Percentiles rank a stretch among this genome's conserved stretches.
Conservation (phyloP, 2,113 vertebrate genomes). For the Ascaphus truei region DNA sequence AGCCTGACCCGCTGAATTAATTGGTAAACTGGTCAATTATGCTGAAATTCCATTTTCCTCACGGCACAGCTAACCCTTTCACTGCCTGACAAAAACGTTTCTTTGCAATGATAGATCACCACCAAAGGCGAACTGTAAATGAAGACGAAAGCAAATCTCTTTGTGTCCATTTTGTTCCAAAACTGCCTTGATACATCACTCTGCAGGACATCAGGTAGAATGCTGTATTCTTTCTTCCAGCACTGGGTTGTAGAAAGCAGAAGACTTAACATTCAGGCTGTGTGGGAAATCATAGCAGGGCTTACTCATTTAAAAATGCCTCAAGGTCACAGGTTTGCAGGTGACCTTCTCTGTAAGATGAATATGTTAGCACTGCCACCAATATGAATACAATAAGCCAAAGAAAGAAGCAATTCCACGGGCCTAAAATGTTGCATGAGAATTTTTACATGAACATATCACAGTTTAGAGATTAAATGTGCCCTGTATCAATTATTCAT, state of each 20-base stretch:
- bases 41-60: too few relatives aligned
- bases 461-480: not conserved
- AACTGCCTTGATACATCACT: not conserved
- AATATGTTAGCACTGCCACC: not conserved
- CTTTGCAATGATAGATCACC: too few relatives aligned
- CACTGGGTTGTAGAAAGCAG: not conserved
- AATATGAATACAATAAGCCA: not conserved
- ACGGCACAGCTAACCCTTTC: too few relatives aligned
- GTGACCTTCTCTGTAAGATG: constrained; percentile 13
- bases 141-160: too few relatives aligned
- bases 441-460: not conserved
- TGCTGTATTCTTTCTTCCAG: not conserved
- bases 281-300: constrained; percentile 9
- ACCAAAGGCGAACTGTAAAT: too few relatives aligned
- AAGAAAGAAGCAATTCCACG: not conserved
- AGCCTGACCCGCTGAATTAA: too few relatives aligned
- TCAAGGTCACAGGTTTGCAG: constrained; percentile 20
- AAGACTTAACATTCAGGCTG: constrained; percentile 1
- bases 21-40: too few relatives aligned
- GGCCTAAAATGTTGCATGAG: not conserved
- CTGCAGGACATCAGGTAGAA: not conserved
- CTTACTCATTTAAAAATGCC: constrained; percentile 29
- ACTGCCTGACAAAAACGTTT: too few relatives aligned
- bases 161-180: too few relatives aligned
- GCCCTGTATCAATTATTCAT: not conserved